Conservation (phyloP, 2,113 vertebrate species). For the Ceratotherium simum region DNA sequence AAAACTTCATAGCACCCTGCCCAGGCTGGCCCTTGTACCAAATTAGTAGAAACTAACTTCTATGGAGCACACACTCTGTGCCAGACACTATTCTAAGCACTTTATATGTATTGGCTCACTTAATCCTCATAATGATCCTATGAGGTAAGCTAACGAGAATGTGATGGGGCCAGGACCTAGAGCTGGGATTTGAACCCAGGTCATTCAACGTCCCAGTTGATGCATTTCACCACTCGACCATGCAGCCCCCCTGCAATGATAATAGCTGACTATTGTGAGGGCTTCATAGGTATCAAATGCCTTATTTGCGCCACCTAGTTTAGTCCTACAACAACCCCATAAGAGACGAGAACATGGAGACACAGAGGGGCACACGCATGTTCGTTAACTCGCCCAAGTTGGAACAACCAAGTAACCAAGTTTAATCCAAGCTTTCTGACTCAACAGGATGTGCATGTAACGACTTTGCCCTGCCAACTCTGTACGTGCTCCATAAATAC, state of each 20-base stretch:
- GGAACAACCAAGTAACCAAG: neutral
- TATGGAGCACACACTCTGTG: neutral
- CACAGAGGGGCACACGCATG: neutral
- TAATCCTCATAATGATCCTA: neutral
- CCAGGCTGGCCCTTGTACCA: neutral
- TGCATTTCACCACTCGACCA: neutral
- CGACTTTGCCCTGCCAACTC: neutral
- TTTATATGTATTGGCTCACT: neutral
- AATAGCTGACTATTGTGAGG: neutral
- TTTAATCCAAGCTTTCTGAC: constrained; percentile 14
- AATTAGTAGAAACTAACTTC: neutral
- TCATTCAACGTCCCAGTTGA: neutral
- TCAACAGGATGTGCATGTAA: neutral
- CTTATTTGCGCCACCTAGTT: neutral
- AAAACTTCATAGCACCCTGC: neutral
- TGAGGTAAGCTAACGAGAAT: neutral
- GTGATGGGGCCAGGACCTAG: rapidly evolving
- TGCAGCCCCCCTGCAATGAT: neutral
- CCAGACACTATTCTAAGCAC: neutral
- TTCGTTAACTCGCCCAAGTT: neutral
- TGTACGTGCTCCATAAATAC: neutral
- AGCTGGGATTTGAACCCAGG: neutral
- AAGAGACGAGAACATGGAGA: neutral
- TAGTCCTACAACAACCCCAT: neutral
- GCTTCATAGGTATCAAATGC: neutral